Conservation (phyloP, 2,888 invertebrate species). For the Microctonus hyperodae region DNA sequence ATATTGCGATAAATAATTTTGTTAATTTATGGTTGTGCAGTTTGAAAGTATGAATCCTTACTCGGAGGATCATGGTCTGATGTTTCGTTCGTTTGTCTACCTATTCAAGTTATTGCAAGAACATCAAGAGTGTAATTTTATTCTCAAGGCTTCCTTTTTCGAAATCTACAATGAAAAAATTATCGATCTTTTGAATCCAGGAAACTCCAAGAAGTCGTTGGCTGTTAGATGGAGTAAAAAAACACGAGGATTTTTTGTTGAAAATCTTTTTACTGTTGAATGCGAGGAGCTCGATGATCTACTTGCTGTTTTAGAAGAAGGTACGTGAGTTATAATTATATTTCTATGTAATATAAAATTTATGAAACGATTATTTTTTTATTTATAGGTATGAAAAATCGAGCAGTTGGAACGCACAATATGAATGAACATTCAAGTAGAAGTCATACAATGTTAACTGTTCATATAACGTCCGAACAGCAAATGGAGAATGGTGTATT, state of each 20-base stretch:
- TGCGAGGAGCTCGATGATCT: conserved; percentile 93
- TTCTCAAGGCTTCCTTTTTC: conserved; percentile 90
- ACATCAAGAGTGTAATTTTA: conserved; percentile 78
- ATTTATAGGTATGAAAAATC: conserved; percentile 81
- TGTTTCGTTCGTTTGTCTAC: conserved; percentile 90
- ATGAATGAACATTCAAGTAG: conserved; percentile 94
- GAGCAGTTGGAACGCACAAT: conserved; percentile 88
- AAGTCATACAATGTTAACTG: conserved; percentile 90
- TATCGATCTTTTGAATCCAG: conserved; percentile 91
- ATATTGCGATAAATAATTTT: not conserved
- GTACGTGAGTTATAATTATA: conserved; percentile 52
- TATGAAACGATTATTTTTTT: conserved; percentile 13
- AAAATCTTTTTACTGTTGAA: conserved; percentile 94
- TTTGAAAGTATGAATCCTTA: conserved; percentile 72
- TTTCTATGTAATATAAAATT: not conserved
- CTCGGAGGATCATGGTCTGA: conserved; percentile 82
- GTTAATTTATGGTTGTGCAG: conserved; percentile 60
- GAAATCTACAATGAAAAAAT: conserved; percentile 99
- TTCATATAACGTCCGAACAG: conserved; percentile 86
- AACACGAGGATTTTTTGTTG: conserved; percentile 91
- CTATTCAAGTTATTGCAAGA: conserved; percentile 84
- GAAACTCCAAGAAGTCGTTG: conserved; percentile 79
- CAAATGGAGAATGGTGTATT: conserved; percentile 81
- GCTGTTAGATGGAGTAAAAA: conserved; percentile 95
- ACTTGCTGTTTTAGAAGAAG: conserved; percentile 93